A percentile compares a stretch with the other conserved stretches of the same genome.
Evolutionary conservation across 2,113 vertebrate genomes (phyloP).

Genomic region (Vulpes lagopus): DNA sequence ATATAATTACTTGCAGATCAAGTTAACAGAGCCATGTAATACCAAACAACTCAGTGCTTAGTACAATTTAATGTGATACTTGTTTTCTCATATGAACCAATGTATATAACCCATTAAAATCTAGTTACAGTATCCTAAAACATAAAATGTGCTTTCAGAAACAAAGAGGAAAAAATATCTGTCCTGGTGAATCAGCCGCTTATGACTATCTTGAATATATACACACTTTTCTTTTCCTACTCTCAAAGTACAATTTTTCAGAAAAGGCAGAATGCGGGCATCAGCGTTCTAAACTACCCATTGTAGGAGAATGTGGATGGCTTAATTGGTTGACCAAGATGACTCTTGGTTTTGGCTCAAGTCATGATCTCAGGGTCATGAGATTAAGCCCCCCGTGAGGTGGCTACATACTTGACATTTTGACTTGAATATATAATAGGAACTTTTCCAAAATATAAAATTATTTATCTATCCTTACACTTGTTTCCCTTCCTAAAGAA

Average conservation of each 20-base stretch:
- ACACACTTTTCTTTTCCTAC: background rate
- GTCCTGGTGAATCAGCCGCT: background rate
- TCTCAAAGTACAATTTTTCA: background rate
- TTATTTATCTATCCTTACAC: background rate
- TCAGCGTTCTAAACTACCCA: background rate
- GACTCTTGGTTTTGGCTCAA: background rate
- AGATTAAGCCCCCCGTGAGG: background rate
- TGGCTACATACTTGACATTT: background rate
- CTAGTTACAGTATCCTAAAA: background rate
- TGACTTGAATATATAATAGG: background rate
- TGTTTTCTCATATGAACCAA: conserved; percentile 22
- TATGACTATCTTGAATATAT: background rate
- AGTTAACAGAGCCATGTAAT: background rate
- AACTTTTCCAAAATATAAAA: background rate
- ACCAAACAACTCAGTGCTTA: background rate
- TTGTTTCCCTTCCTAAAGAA: background rate
- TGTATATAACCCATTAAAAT: background rate
- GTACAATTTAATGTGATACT: background rate
- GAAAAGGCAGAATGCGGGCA: background rate
- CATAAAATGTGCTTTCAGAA: background rate
- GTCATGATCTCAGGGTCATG: background rate
- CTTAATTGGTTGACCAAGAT: background rate
- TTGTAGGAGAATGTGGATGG: background rate
- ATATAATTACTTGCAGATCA: conserved; percentile 26
- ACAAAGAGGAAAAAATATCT: background rate